phyloP scores from a whole-genome alignment of 2,113 vertebrate species.

The Pomatorhinus ruficollis region DNA sequence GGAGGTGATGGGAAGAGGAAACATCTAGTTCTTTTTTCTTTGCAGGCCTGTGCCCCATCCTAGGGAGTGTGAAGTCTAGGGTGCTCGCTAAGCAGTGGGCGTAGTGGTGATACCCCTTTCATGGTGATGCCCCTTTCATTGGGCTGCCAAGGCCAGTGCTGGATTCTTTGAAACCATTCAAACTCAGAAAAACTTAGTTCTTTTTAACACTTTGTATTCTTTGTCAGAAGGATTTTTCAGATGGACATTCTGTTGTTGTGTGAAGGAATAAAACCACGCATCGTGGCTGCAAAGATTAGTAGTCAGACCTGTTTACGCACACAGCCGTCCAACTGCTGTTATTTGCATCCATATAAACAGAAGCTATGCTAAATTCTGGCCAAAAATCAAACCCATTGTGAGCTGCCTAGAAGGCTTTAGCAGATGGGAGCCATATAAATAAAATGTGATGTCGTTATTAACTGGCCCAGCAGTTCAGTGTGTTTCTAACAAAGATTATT shows the following conservation, averaged over 20 bases:
- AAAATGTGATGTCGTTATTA: constrained; percentile 74
- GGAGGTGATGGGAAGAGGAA: neutral
- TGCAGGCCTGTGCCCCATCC: accelerated
- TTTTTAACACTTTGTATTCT: neutral
- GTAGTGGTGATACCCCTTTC: neutral
- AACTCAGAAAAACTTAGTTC: neutral
- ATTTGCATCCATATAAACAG: constrained; percentile 65
- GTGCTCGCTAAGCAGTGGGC: accelerated
- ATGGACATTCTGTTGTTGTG: constrained; percentile 16
- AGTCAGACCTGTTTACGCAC: constrained; percentile 62
- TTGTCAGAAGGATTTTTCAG: constrained; percentile 10
- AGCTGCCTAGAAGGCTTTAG: constrained; percentile 74
- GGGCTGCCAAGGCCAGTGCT: neutral
- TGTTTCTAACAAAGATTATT: constrained; percentile 68
- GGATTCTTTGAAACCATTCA: neutral
- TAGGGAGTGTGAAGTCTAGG: accelerated
- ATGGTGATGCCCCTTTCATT: neutral
- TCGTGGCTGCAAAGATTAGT: constrained; percentile 11
- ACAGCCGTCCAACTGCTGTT: constrained; percentile 33
- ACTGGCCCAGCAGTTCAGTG: constrained; percentile 67
- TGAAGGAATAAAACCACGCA: constrained; percentile 20
- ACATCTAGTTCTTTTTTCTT: neutral
- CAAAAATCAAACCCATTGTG: constrained; percentile 64
- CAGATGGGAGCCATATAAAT: constrained; percentile 79
- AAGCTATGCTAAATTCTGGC: constrained; percentile 52